Base-by-base conservation (phyloP, 2,113 vertebrate species). In the Atractosteus spatula region DNA sequence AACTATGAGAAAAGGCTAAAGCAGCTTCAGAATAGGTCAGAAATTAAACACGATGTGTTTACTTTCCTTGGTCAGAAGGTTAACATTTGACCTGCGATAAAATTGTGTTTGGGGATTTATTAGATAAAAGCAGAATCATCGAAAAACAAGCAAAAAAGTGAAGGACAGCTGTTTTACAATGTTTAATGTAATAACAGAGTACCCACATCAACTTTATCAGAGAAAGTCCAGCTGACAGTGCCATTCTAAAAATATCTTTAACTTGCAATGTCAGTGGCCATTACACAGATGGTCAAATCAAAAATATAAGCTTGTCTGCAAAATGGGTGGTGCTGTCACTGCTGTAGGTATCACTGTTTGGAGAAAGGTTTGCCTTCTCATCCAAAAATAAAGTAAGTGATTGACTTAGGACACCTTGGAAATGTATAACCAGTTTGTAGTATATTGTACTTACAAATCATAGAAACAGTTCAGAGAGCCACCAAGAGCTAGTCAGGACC, bases 381-480 rank as follows among this genome's bases (percentile, higher is more conserved):
- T 13, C 63, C 63, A 13, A 41, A 41, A 44, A 65, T 41, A 12
- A 54, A 45, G 66, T 7, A 68, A 13, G 47, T 68, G 29, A 68
- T 68, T 68, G 66, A 68, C 66, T 16, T 44, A n/a, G 66, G 66
- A 5, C 14, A 16, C 13, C 14, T 51, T 51, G 66, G 54, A 3
- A 10, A 55, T 16, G 17, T 68, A 68, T 5, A 42, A 41, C 66
- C 66, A 51, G 29, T 68, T 1, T 68, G 66, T 44, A 51, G 16
- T 17, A 68, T 68, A 55, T n/a, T 68, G 6, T 11, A 3, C 16
- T n/a, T n/a, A n/a, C n/a, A n/a, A 68, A 68, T 14, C 66, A 68
- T 29, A 51, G 16, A 54, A 68, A 17, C 17, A 45, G 54, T 51
- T 16, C 54, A 42, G 45, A 41, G 16, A 42, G 54, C 29, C 13